Percentiles rank a stretch among this genome's conserved stretches.
These are phyloP conservation scores for Xyliphius kryptos DNA, from an alignment of 2,113 vertebrate genomes.

Conservation along the genomic window DNA sequence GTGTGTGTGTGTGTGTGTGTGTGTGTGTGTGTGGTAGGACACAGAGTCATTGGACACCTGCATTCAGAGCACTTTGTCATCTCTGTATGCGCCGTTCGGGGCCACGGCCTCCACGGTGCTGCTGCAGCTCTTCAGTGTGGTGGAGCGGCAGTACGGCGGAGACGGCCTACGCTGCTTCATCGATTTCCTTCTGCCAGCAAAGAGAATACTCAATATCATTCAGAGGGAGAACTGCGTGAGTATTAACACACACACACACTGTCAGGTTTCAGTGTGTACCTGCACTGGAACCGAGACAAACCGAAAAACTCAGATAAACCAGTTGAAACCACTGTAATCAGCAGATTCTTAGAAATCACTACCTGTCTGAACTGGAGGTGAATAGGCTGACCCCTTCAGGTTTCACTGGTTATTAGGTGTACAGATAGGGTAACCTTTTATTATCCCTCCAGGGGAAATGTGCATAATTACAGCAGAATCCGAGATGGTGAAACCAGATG, in stretches of 20 bases:
- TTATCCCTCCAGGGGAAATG: too few species aligned
- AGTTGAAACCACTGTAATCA: too few species aligned
- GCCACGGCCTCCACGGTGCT: slow-evolving; percentile 72
- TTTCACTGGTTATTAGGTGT: too few species aligned
- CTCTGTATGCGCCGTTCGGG: slow-evolving; percentile 70
- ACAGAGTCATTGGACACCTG: slow-evolving; percentile 72
- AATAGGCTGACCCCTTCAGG: too few species aligned
- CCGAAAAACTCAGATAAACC: too few species aligned
- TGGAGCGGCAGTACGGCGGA: slow-evolving; percentile 70
- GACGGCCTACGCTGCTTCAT: slow-evolving; percentile 75
- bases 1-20: slow-evolving; percentile 10
- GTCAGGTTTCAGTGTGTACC: too few species aligned
- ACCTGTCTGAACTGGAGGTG: too few species aligned
- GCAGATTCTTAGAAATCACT: too few species aligned
- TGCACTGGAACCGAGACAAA: too few species aligned
- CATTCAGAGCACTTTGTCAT: slow-evolving; percentile 71
- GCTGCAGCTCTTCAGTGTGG: slow-evolving; percentile 76
- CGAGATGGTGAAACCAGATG: too few species aligned
- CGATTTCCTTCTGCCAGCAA: slow-evolving; percentile 74
- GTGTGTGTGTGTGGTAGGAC: slow-evolving; percentile 54
- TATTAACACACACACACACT: slow-evolving; percentile 33
- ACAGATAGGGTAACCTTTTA: too few species aligned
- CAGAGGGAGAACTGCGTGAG: slow-evolving; percentile 73
- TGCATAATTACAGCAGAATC: too few species aligned
- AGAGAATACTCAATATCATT: slow-evolving; percentile 68